Base-by-base conservation (phyloP, 2,797 vertebrate genomes). In the Mus minutoides region DNA sequence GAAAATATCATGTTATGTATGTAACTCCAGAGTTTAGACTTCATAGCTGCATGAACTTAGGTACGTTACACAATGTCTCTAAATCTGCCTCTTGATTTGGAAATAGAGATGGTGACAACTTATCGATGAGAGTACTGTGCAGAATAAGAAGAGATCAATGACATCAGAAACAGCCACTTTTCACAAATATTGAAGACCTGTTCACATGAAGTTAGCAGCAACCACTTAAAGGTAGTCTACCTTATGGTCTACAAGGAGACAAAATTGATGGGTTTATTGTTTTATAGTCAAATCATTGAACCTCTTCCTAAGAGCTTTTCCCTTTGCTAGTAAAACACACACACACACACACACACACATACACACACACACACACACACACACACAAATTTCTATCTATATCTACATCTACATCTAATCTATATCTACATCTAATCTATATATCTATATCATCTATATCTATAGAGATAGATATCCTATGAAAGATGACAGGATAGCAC, bases 221-320 rank as follows among this genome's bases (percentile, higher is more conserved):
- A 29, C 9, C 7, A 0, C 82, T 71, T 88, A 84, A 76, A 89
- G 43, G 12, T 8, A 49, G 17, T 6, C 3, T 34, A 56, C 29
- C 17, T 69, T 13, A 19, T 67, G 58, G 34, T 87, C n/a, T 11
- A 52, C 2, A 54, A 43, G 14, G 29, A 46, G 26, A 71, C 1
- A 58, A 56, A 78, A 75, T 90, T 60, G 64, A 91, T 54, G 85
- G 40, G 43, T 88, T 94, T 73, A 40, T 49, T 52, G 12, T 94
- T 93, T 95, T 77, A 46, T 22, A 69, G 11, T 40, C 24, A 54
- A 40, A 67, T 49, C 19, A 34, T 34, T 85, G 29, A 9, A 5
- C 46, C 46, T 37, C 64, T 11, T 71, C 7, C 34, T 8, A 86
- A 37, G n/a, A 58, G n/a, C 6, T 40, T 75, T 73, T 31, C 24